phyloP scores from a whole-genome alignment of 1,140 invertebrate genomes.

The Nasonia longicornis region DNA sequence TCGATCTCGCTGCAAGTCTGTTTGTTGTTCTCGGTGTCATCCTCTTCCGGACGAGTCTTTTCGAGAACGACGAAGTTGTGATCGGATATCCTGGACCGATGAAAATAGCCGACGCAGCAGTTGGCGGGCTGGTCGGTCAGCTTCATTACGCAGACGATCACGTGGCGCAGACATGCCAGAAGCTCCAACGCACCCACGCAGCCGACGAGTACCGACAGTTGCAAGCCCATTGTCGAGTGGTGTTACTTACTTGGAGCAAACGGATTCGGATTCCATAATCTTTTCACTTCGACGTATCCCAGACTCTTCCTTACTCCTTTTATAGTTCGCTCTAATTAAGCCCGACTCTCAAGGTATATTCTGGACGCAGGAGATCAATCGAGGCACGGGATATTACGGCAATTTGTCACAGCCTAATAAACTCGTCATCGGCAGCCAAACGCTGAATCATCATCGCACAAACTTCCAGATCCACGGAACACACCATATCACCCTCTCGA shows the following conservation, averaged over 20 bases:
- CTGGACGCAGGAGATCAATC: no score
- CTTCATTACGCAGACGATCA: conserved; percentile 66
- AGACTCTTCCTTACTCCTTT: no score
- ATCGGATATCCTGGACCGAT: background rate
- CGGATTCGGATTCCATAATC: background rate
- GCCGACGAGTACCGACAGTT: conserved; percentile 78
- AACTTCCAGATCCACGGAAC: background rate
- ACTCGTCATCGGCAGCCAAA: no score
- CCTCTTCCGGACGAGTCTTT: background rate
- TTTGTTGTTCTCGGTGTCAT: conserved; percentile 40
- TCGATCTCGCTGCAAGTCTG: conserved; percentile 44
- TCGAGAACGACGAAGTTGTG: conserved; percentile 40
- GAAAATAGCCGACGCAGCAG: conserved; percentile 35
- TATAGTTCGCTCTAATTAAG: no score
- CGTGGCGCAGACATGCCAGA: conserved; percentile 71
- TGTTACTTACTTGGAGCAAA: background rate
- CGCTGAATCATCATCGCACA: background rate
- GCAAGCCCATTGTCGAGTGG: conserved; percentile 72
- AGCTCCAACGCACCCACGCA: conserved; percentile 80
- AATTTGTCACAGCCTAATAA: no score
- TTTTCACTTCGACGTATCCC: no score
- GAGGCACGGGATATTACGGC: no score
- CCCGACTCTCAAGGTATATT: no score
- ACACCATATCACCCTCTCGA: background rate
- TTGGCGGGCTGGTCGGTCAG: conserved; percentile 55